Conservation (phyloP, 2,113 vertebrate species). For the Leptobrachium leishanense region DNA sequence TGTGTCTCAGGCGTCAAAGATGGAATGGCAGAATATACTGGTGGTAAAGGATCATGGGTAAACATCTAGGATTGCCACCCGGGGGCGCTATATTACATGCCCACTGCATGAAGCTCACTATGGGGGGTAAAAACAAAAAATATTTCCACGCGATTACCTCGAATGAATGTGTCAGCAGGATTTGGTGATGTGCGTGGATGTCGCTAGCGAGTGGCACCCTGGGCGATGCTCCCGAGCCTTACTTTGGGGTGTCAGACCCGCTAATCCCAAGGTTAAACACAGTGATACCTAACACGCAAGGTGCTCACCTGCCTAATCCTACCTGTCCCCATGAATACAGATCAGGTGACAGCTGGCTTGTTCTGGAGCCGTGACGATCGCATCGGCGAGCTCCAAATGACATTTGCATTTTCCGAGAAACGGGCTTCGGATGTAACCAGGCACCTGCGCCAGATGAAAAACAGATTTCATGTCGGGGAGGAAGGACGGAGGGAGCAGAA, state of each 20-base stretch:
- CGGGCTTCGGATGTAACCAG: slow-evolving; percentile 30
- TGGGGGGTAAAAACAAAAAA: too few relatives aligned
- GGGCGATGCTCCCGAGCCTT: background rate
- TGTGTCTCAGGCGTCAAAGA: too few relatives aligned
- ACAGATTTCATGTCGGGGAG: slow-evolving; percentile 24
- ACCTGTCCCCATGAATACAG: slow-evolving; percentile 38
- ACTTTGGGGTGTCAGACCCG: slow-evolving; percentile 23
- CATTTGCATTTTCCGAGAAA: slow-evolving; percentile 65
- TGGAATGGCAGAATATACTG: too few relatives aligned
- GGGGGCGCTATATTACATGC: too few relatives aligned
- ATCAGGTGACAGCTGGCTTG: slow-evolving; percentile 39
- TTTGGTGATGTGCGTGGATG: too few relatives aligned
- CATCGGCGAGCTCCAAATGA: slow-evolving; percentile 51
- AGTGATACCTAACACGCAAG: slow-evolving; percentile 31
- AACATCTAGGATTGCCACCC: too few relatives aligned
- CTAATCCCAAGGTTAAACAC: slow-evolving; percentile 33
- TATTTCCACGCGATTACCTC: too few relatives aligned
- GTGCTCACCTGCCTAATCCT: slow-evolving; percentile 38
- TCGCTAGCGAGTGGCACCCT: too few relatives aligned
- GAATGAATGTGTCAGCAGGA: too few relatives aligned
- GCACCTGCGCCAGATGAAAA: slow-evolving; percentile 38
- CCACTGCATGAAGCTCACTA: too few relatives aligned
- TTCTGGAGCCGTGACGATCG: slow-evolving; percentile 13
- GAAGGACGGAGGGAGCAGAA: background rate
- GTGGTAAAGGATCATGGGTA: too few relatives aligned